Evolutionary conservation across 2,888 invertebrate genomes (phyloP), one percentile per base, ranked within the genome.

Genomic region (Ditula angustiorana): DNA sequence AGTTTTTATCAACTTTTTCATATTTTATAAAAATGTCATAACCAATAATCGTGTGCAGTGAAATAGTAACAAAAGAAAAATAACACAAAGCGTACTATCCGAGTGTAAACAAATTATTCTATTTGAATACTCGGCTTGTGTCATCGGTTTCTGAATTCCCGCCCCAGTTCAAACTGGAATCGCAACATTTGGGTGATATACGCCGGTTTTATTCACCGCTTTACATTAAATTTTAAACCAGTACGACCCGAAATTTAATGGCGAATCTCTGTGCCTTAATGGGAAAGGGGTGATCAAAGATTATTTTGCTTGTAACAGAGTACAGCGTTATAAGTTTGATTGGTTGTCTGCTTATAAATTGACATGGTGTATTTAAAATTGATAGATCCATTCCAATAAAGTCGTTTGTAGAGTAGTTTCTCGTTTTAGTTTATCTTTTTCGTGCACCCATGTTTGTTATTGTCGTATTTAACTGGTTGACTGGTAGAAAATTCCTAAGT

Each of bases 81-180:
- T 16, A 26, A 50, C 24, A 46, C 21, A 56, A 10, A 49, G 0
- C 16, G 26, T 47, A 21, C 26, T 55, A 35, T 33, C 19, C 46
- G 35, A 62, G 49, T 41, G 56, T 57, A 44, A 47, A 57, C 62
- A 62, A 57, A 41, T 62, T 44, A 50, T 56, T 57, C 24, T 24
- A 57, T 62, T 41, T 57, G 44, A 56, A 57, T 57, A 41, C 41
- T 57, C 55, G 21, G 11, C 28, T 16, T 47, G 37, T 28, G 26
- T 61, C 44, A 46, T 24, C 35, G 24, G 47, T 61, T 23, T 53
- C 37, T 13, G n/a, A 8, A 2, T 35, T 7, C 57, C 24, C 26
- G 49, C 11, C n/a, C 26, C 33, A 19, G 47, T 24, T 26, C n/a
- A n/a, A n/a, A n/a, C n/a, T 19, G 19, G 11, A 26, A 59, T 59